Conservation (phyloP, 2,797 vertebrate species). For the Emydoidea blandingii region DNA sequence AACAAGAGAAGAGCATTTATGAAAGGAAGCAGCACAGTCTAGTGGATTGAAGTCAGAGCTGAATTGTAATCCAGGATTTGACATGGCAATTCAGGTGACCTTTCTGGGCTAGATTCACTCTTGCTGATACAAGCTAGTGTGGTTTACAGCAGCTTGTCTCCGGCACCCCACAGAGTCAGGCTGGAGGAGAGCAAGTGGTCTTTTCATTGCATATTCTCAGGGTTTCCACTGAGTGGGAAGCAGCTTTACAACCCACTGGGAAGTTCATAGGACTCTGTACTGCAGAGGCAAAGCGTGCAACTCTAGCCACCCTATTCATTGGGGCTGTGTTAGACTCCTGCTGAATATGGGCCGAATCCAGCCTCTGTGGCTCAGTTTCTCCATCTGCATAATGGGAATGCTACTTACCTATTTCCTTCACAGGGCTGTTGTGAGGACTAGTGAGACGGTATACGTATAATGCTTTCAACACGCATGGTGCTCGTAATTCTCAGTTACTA, state of each 20-base stretch:
- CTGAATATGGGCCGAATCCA: neutral
- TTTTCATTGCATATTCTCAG: rapidly evolving
- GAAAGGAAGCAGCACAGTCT: neutral
- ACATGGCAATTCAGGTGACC: neutral
- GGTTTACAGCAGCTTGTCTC: rapidly evolving
- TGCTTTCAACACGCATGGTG: neutral
- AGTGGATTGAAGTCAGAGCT: rapidly evolving
- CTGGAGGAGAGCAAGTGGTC: neutral
- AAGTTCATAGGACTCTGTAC: neutral
- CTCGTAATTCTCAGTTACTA: slow-evolving; percentile 64
- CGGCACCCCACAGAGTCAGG: rapidly evolving
- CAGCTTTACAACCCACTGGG: neutral
- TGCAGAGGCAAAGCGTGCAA: neutral
- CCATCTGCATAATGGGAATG: neutral
- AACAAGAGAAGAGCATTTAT: neutral
- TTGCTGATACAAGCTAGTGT: rapidly evolving
- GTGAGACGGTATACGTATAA: slow-evolving; percentile 12
- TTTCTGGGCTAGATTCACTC: neutral
- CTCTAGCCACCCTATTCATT: neutral
- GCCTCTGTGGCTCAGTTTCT: neutral
- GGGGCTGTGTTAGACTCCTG: neutral
- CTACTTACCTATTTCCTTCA: slow-evolving; percentile 43
- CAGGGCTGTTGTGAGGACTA: slow-evolving; percentile 8
- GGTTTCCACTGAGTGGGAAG: neutral
- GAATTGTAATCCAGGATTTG: rapidly evolving